Percentiles rank a stretch among this genome's conserved stretches.
phyloP scores from a whole-genome alignment of 1,140 invertebrate species.

The Drosophila paulistorum region DNA sequence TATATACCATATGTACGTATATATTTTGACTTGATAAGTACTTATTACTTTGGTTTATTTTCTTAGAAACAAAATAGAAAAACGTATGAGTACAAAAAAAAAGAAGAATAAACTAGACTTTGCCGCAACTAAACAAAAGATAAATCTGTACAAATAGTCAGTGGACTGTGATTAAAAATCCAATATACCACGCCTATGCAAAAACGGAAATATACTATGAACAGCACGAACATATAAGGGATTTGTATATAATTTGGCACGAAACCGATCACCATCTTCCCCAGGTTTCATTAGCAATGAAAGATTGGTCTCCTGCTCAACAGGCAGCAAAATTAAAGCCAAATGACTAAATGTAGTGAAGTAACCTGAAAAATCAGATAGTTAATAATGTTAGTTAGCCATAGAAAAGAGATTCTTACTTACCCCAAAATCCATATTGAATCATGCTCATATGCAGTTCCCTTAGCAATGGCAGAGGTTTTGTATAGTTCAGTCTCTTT shows the following conservation, averaged over 20 bases:
- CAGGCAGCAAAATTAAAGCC: slow-evolving; percentile 68
- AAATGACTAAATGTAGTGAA: slow-evolving; percentile 74
- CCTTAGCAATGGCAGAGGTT: slow-evolving; percentile 58
- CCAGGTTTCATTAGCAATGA: slow-evolving; percentile 60
- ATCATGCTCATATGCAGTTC: slow-evolving; percentile 76
- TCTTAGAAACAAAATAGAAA: slow-evolving; percentile 11
- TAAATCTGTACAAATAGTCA: slow-evolving; percentile 56
- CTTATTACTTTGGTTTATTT: slow-evolving; percentile 31
- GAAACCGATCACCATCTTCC: slow-evolving; percentile 72
- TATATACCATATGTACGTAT: too few relatives aligned
- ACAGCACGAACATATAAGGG: slow-evolving; percentile 67
- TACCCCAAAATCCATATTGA: slow-evolving; percentile 76
- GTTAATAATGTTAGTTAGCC: background rate
- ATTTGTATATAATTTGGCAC: slow-evolving; percentile 71
- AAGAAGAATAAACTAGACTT: slow-evolving; percentile 23
- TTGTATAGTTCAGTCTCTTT: slow-evolving; percentile 59
- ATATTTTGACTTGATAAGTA: slow-evolving; percentile 15
- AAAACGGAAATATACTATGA: slow-evolving; percentile 72
- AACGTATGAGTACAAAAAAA: background rate
- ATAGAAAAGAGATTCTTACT: background rate
- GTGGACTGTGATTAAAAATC: slow-evolving; percentile 44
- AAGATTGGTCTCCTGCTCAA: slow-evolving; percentile 69
- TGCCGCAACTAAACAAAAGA: slow-evolving; percentile 63
- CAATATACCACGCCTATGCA: slow-evolving; percentile 66
- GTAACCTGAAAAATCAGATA: slow-evolving; percentile 44